These are phyloP conservation scores for Cettia cetti DNA, from an alignment of 2,113 vertebrate species.

Conservation along the genomic window DNA sequence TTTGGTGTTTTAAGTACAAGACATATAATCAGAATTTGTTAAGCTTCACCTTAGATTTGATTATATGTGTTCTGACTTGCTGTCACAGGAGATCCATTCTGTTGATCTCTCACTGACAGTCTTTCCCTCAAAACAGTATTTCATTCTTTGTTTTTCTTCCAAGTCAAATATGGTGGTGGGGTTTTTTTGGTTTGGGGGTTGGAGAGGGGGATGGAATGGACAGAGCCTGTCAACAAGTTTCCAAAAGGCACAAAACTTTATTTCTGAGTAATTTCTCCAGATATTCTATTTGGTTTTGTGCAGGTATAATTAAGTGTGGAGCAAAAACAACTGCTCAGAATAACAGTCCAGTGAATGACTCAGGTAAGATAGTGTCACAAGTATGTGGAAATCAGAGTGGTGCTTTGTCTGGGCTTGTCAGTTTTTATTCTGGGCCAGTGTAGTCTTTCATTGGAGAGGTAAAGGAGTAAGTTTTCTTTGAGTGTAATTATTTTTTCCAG, in stretches of 20 bases:
- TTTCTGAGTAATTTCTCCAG: neutral
- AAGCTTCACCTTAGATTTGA: neutral
- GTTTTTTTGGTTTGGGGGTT: neutral
- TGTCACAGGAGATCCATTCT: neutral
- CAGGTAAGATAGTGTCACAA: neutral
- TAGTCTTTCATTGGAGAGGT: neutral
- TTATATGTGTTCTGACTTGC: neutral
- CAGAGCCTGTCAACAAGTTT: neutral
- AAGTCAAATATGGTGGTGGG: neutral
- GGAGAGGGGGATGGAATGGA: neutral
- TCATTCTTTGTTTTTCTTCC: neutral
- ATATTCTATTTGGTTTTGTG: neutral
- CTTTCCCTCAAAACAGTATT: neutral
- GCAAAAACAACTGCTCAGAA: rapidly evolving
- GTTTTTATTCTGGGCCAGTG: neutral
- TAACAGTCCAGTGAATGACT: neutral
- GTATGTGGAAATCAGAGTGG: neutral
- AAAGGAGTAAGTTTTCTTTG: neutral
- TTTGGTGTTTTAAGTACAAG: neutral
- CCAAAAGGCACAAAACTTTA: neutral
- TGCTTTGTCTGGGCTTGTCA: neutral
- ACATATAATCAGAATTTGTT: neutral
- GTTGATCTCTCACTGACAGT: neutral
- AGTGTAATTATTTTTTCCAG: neutral
- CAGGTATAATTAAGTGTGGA: rapidly evolving